Evolutionary conservation across 2,113 vertebrate genomes (phyloP), one percentile per base, ranked within the genome.

Genomic region (Pluvianellus socialis): DNA sequence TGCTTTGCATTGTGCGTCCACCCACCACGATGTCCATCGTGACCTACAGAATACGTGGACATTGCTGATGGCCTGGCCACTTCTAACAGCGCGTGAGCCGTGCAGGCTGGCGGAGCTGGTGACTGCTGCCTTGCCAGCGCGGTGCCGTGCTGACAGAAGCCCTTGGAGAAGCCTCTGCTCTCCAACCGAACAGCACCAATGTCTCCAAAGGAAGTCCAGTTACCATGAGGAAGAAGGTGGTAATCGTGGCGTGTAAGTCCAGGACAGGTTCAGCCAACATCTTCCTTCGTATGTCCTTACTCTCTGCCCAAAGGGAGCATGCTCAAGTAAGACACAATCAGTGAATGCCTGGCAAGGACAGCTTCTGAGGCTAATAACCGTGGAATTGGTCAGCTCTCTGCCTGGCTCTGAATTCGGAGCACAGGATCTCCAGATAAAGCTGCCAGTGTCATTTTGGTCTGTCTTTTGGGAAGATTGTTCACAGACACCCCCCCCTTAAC

Each of bases 11-110:
- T 10, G 28, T 15, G 26, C n/a, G 23, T 30, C 58, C 23, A 1
- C 8, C 49, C 49, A 13, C n/a, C 23, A 2, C 1, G 1, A 3
- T 5, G 23, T 12, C 18, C 65, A 33, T 24, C 5, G 3, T 5
- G 38, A 67, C 40, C 35, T 7, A 26, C 45, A 7, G 10, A 7
- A 24, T 7, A 7, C 61, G 10, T 27, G 3, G 26, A 15, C 22
- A 14, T 14, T 40, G 83, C 63, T 9, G 53, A 12, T 52, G 2
- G 2, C 24, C 32, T 30, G 45, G 9, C 19, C 5, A 1, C 26
- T 58, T 23, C 61, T 15, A 22, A 9, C 22, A 2, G 55, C 3
- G 3, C 5, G 1, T 3, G 16, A 50, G 24, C 27, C 12, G 1
- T 12, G 21, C 50, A 12, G 49, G 6, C 66, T 63, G 68, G 68